These are phyloP conservation scores for Zapornia atra DNA, from an alignment of 2,113 vertebrate genomes.

Conservation along the genomic window DNA sequence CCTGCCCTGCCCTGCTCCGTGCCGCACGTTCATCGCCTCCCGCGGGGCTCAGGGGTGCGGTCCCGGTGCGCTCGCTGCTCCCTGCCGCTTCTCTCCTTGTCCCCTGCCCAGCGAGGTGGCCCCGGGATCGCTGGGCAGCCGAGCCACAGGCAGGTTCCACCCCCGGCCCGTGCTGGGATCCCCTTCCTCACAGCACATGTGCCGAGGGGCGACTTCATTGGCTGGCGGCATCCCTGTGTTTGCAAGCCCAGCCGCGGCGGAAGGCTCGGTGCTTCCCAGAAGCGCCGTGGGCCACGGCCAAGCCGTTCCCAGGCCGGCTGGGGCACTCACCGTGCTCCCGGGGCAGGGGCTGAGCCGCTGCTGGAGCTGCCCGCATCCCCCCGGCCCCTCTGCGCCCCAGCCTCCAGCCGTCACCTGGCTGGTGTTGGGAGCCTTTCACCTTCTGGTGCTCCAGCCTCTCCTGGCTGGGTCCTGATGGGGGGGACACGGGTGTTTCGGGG, in stretches of 20 bases:
- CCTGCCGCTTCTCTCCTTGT: background rate
- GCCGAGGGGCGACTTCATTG: background rate
- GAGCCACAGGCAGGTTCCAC: background rate
- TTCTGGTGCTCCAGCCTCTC: background rate
- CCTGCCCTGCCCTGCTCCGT: background rate
- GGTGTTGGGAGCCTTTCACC: background rate
- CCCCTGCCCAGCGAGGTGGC: background rate
- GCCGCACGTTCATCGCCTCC: background rate
- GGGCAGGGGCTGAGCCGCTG: background rate
- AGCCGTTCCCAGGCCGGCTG: background rate
- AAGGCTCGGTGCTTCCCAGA: slow-evolving; percentile 15
- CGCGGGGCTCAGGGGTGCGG: background rate
- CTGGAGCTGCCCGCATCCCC: background rate
- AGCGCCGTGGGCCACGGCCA: background rate
- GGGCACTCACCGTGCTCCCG: background rate
- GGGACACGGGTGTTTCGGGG: background rate
- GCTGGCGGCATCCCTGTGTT: background rate
- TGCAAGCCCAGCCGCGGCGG: background rate
- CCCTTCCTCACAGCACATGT: slow-evolving; percentile 2
- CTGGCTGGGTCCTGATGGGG: fast-evolving
- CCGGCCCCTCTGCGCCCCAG: fast-evolving
- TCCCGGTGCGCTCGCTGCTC: background rate
- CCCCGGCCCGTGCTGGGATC: slow-evolving; percentile 18
- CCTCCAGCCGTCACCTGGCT: background rate
- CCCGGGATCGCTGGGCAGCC: background rate